phyloP scores from a whole-genome alignment of 2,113 vertebrate genomes.

The Aegithalos caudatus region DNA sequence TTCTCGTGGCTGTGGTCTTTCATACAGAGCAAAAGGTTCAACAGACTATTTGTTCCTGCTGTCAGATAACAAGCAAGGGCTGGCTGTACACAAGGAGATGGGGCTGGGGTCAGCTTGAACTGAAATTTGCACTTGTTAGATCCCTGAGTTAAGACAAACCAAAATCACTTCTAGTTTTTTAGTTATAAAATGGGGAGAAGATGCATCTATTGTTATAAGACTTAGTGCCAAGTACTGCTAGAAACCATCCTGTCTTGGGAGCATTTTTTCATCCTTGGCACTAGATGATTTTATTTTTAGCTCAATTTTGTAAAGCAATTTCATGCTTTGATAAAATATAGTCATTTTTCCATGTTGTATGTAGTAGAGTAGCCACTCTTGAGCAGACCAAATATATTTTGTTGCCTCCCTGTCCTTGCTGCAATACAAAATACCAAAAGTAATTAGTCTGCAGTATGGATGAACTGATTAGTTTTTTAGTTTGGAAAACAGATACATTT shows the following conservation, averaged over 20 bases:
- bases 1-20: neutral
- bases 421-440: conserved; percentile 49
- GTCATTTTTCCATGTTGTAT: neutral
- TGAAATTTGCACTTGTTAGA: neutral
- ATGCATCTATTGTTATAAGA: neutral
- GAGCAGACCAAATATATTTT: neutral
- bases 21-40: neutral
- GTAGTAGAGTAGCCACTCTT: neutral
- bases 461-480: conserved; percentile 72
- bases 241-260: neutral
- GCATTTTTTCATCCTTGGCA: neutral
- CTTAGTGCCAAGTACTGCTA: neutral
- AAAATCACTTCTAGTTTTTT: neutral
- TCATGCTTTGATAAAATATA: conserved; percentile 12
- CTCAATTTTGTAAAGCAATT: neutral
- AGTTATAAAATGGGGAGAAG: neutral
- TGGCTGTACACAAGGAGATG: neutral
- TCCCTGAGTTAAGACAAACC: neutral
- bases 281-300: neutral
- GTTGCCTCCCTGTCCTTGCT: neutral
- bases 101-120: neutral
- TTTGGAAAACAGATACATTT: conserved; percentile 60
- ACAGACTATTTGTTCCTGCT: neutral
- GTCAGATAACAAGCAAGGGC: neutral
- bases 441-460: conserved; percentile 59